Conservation (phyloP, 2,113 vertebrate genomes). For the Seriola dumerili region DNA sequence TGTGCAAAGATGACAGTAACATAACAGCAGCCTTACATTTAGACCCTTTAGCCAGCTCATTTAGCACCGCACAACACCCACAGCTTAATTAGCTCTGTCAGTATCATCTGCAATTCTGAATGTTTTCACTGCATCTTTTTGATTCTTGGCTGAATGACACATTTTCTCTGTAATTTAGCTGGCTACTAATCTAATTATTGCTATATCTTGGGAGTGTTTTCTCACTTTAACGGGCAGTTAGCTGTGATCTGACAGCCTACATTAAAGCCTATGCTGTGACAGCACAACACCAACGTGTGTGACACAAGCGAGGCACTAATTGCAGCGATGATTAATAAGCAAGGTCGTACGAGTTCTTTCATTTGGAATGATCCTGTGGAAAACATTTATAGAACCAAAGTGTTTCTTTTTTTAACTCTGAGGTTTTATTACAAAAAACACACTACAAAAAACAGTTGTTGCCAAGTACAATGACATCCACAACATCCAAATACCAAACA, state of each 20-base stretch:
- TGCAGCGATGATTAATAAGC: constrained; percentile 73
- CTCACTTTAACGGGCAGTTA: constrained; percentile 76
- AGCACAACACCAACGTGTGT: constrained; percentile 45
- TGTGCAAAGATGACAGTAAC: constrained; percentile 57
- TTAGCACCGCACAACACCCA: constrained; percentile 70
- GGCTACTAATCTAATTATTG: constrained; percentile 76
- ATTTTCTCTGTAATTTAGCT: constrained; percentile 70
- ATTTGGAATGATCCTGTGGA: constrained; percentile 50
- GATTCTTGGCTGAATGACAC: constrained; percentile 71
- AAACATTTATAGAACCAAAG: constrained; percentile 14
- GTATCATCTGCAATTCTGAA: constrained; percentile 72
- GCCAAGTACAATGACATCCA: too few relatives aligned
- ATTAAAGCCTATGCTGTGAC: constrained; percentile 70
- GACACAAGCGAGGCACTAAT: constrained; percentile 68
- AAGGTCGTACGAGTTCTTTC: constrained; percentile 61
- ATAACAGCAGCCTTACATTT: constrained; percentile 65
- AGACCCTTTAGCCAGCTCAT: constrained; percentile 73
- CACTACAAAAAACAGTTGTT: too few relatives aligned
- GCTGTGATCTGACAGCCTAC: constrained; percentile 74
- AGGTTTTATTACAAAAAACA: too few relatives aligned
- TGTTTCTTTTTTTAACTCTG: background rate
- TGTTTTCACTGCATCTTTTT: constrained; percentile 74
- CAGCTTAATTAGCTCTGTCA: constrained; percentile 74
- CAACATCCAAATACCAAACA: too few relatives aligned
- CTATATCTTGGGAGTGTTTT: constrained; percentile 75